A percentile compares a stretch with the other conserved stretches of the same genome.
Evolutionary conservation across 1,140 invertebrate genomes (phyloP).

Genomic region (Eulimnadia texana): DNA sequence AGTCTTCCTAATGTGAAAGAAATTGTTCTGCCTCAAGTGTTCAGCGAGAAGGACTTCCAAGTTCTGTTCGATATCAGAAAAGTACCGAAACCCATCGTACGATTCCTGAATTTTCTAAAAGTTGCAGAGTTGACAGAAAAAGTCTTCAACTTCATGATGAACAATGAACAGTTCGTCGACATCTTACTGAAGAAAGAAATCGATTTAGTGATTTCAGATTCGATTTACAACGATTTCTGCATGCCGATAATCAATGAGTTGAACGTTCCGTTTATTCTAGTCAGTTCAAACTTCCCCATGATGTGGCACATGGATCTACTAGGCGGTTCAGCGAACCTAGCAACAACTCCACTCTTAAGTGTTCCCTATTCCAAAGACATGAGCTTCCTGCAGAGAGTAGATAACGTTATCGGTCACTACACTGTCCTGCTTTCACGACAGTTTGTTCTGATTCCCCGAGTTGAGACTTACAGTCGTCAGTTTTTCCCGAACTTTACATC

Average conservation of each 20-base stretch:
- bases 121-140: not conserved
- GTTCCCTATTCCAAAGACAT: not conserved
- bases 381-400: not conserved
- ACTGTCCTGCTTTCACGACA: not conserved
- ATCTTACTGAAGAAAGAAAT: constrained; percentile 15
- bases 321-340: constrained; percentile 41
- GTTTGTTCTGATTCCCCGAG: not conserved
- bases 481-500: not conserved
- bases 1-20: not conserved
- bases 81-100: not conserved
- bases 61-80: not conserved
- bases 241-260: constrained; percentile 30
- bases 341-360: constrained; percentile 30
- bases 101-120: not conserved
- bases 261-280: constrained; percentile 40
- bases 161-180: not conserved
- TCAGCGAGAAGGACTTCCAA: not conserved
- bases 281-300: constrained; percentile 14
- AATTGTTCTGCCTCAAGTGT: not conserved
- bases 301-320: constrained; percentile 32
- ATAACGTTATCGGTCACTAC: constrained; percentile 26
- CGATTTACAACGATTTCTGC: constrained; percentile 24
- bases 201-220: constrained; percentile 25
- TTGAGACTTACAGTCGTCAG: not conserved
- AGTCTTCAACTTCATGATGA: not conserved